Base-by-base conservation (phyloP, 2,888 invertebrate species). In the Cheilosia impressa region DNA sequence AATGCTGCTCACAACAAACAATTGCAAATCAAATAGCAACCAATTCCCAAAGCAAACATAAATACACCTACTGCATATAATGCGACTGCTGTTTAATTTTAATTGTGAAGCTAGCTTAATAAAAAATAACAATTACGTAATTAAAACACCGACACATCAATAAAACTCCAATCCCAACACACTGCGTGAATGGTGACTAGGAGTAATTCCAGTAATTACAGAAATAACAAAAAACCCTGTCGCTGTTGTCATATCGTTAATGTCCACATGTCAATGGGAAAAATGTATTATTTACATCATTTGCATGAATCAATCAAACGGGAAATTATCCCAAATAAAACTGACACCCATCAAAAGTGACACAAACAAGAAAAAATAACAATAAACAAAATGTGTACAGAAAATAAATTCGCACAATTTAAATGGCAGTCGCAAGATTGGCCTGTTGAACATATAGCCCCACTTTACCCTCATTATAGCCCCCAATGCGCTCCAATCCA, bases 301-400 rank as follows among this genome's bases (percentile, higher is more conserved):
- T 72, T 60, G 50, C 43, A 62, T 72, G 13, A 62, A 72, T 63
- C 63, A 62, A 73, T 73, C 63, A 65, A 63, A 47, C 7, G 5
- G 55, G 2, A 31, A 43, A 63, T 62, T 60, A 52, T 53, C 19
- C 1, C 4, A 27, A 73, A 2, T 34, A 31, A 55, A 73, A 63
- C 4, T 53, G 72, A 62, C 62, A 62, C 45, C 31, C 55, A 34
- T 73, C 73, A 17, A 10, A 38, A 19, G 41, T 72, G 43, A 15
- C 17, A 69, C 4, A 27, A 24, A 52, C 38, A 60, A 19, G 31
- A 41, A 6, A 15, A 17, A 38, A 24, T 3, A 34, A 52, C 38
- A 60, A 19, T 22, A 27, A 2, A 15, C 9, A 38, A 41, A 15
- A 31, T 24, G 38, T 13, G 3, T n/a, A 7, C 13, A 43, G 2